Base-by-base conservation (phyloP, 2,888 invertebrate species). In the Chloromyia formosa region DNA sequence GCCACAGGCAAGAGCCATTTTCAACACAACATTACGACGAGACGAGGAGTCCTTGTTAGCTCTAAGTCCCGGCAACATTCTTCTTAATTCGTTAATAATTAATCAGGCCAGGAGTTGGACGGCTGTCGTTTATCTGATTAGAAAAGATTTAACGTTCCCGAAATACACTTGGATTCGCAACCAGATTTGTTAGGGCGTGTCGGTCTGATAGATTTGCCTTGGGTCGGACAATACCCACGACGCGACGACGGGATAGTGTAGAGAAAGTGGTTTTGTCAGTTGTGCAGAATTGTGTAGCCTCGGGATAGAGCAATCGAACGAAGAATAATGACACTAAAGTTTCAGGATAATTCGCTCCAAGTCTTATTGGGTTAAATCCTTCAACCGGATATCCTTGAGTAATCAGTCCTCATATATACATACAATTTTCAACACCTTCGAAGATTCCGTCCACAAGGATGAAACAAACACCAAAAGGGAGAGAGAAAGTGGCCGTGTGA, bases 41-140 rank as follows among this genome's bases (percentile, higher is more conserved):
- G 9, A 40, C 42, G n/a, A 16, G 22, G 3, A 12, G 62, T 10
- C 20, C 18, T 10, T 56, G 18, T 20, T 16, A 56, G 56, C 20
- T 5, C 3, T 7, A 56, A 56, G 22, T 56, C 74, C 23, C 40
- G 12, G 10, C 10, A 49, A 49, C 66, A 22, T 66, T 66, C 66
- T 66, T 56, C 66, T 74, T 75, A 75, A 74, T 77, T 74, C 74
- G 75, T 77, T 74, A 77, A 77, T 77, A 77, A 77, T 77, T 77
- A 75, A 77, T 74, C 75, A 77, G 75, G 20, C 40, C 58, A 45
- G 16, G n/a, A 54, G 60, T 60, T 45, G 27, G 61, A 49, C 27
- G 23, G 16, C 14, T 72, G 20, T 45, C 69, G 35, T 68, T 74
- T 77, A 77, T 75, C 71, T 75, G 77, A 77, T 77, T 77, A 77